Evolutionary conservation across 2,113 vertebrate genomes (phyloP).

Genomic region (Osmerus eperlanus): DNA sequence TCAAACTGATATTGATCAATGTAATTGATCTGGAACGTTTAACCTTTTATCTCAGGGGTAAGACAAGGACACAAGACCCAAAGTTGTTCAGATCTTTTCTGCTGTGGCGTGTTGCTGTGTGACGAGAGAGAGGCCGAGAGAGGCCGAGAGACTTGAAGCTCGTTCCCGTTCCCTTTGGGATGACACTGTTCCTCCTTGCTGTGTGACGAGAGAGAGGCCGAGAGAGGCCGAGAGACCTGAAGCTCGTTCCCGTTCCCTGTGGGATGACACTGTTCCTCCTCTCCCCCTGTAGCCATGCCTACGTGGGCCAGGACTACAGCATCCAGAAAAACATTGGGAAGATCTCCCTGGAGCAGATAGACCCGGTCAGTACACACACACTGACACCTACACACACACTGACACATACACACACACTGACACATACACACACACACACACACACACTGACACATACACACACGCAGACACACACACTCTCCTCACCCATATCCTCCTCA

Average conservation of each 20-base stretch:
- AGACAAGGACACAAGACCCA: background rate
- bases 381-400: background rate
- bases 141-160: no score
- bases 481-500: no score
- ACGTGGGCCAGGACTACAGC: slow-evolving; percentile 93
- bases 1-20: slow-evolving; percentile 2
- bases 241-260: background rate
- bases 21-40: background rate
- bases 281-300: slow-evolving; percentile 81
- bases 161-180: background rate
- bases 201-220: no score
- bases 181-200: slow-evolving; percentile 9
- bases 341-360: slow-evolving; percentile 93
- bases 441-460: background rate
- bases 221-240: no score
- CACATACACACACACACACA: background rate
- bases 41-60: background rate
- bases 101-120: no score
- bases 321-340: slow-evolving; percentile 84
- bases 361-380: slow-evolving; percentile 77
- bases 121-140: background rate
- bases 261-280: slow-evolving; percentile 15
- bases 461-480: background rate
- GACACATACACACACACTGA: no score
- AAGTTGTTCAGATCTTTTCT: no score